Conservation (phyloP, 2,888 invertebrate species). For the Trachelus iudaicus region DNA sequence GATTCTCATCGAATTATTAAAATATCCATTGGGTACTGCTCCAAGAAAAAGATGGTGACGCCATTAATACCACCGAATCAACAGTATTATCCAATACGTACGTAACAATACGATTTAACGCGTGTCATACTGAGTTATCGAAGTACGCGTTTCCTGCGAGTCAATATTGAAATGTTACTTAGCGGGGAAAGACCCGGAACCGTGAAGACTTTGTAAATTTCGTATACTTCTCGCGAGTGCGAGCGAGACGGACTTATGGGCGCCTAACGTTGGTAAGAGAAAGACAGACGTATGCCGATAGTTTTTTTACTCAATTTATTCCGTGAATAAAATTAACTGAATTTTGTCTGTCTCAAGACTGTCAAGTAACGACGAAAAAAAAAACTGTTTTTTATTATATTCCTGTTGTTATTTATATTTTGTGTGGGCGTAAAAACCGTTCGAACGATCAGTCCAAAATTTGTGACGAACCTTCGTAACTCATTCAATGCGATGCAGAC, state of each 20-base stretch:
- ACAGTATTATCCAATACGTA: background rate
- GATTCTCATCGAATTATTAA: background rate
- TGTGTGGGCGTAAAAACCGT: no score
- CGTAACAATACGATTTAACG: background rate
- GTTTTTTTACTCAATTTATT: background rate
- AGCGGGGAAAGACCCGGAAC: background rate
- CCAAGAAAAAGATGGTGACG: background rate
- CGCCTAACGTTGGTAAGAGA: background rate
- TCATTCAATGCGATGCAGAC: background rate
- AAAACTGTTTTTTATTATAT: no score
- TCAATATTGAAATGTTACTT: background rate
- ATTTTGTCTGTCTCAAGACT: background rate
- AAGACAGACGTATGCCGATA: background rate
- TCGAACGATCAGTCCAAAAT: no score
- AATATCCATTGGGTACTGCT: background rate
- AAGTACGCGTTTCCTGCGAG: background rate
- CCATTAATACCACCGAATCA: background rate
- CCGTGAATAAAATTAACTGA: no score
- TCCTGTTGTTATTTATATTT: no score
- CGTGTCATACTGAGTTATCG: background rate
- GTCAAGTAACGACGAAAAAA: background rate
- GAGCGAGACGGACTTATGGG: background rate
- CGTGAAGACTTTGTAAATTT: background rate
- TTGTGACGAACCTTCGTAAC: no score
- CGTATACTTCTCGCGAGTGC: background rate